Conservation (phyloP, 2,888 invertebrate species). For the Drosophila recens region DNA sequence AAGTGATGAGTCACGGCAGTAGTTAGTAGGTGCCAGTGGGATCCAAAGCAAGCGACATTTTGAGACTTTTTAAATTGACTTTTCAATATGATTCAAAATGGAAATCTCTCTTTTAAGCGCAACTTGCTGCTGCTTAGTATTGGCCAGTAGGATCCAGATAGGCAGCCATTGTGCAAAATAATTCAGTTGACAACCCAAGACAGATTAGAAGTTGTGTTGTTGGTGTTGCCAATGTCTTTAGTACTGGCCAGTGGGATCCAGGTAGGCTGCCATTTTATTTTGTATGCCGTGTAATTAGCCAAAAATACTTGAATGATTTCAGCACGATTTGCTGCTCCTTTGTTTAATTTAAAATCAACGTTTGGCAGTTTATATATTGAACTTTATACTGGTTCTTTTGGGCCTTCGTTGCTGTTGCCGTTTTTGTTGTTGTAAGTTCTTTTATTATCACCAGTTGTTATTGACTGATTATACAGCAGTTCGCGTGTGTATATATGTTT, state of each 20-base stretch:
- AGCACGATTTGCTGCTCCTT: constrained; percentile 56
- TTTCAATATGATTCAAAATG: neutral
- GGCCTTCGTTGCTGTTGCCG: constrained; percentile 1
- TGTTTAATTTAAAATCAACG: constrained; percentile 67
- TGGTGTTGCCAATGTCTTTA: constrained; percentile 42
- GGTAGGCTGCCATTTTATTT: constrained; percentile 82
- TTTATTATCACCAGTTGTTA: constrained; percentile 75
- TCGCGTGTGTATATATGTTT: constrained; percentile 40
- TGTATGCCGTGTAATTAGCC: constrained; percentile 60
- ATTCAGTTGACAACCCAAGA: constrained; percentile 7
- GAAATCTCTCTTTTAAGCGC: neutral
- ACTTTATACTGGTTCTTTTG: constrained; percentile 67
- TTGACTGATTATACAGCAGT: constrained; percentile 71
- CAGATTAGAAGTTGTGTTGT: neutral
- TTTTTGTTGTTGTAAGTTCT: constrained; percentile 78
- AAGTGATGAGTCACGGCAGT: neutral
- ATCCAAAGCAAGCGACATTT: constrained; percentile 83
- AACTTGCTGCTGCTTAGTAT: constrained; percentile 67
- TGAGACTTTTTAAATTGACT: constrained; percentile 51
- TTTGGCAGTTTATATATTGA: constrained; percentile 46
- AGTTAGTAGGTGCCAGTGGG: constrained; percentile 84
- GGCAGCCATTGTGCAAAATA: constrained; percentile 73
- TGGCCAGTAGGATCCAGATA: constrained; percentile 85
- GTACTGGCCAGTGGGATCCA: constrained; percentile 85
- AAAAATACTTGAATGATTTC: constrained; percentile 71